Evolutionary conservation across 2,113 vertebrate genomes (phyloP).

Genomic region (Scatophagus argus): DNA sequence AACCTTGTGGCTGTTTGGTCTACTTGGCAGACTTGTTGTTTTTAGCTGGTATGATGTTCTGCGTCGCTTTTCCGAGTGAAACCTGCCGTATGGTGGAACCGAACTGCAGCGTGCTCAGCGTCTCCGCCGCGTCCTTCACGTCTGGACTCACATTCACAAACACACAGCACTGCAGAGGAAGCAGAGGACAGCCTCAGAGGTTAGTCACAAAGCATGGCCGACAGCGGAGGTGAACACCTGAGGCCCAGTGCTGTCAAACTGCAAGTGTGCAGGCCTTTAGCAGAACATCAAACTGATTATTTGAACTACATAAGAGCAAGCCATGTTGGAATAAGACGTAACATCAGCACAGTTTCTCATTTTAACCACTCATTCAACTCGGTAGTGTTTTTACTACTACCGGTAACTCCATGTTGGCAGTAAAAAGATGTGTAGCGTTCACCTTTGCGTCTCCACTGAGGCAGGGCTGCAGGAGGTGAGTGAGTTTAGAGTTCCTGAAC

Average conservation of each 20-base stretch:
- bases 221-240: no score
- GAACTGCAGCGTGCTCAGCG: constrained; percentile 79
- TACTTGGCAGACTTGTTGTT: constrained; percentile 27
- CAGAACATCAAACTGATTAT: no score
- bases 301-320: no score
- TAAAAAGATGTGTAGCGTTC: no score
- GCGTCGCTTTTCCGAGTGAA: constrained; percentile 67
- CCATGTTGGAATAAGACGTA: no score
- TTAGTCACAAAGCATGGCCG: no score
- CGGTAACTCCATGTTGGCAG: no score
- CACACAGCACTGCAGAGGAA: constrained; percentile 71
- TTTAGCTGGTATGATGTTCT: constrained; percentile 55
- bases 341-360: no score
- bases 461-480: constrained; percentile 78
- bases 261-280: no score
- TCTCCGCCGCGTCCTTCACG: constrained; percentile 61
- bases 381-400: no score
- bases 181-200: neutral
- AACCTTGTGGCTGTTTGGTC: neutral
- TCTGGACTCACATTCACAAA: constrained; percentile 77
- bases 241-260: no score
- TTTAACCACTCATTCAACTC: no score
- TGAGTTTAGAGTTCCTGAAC: constrained; percentile 81
- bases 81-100: constrained; percentile 76
- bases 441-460: constrained; percentile 81